Percentiles rank a stretch among this genome's conserved stretches.
Conservation (phyloP, 2,113 vertebrate species). For the Empidonax alnorum region DNA sequence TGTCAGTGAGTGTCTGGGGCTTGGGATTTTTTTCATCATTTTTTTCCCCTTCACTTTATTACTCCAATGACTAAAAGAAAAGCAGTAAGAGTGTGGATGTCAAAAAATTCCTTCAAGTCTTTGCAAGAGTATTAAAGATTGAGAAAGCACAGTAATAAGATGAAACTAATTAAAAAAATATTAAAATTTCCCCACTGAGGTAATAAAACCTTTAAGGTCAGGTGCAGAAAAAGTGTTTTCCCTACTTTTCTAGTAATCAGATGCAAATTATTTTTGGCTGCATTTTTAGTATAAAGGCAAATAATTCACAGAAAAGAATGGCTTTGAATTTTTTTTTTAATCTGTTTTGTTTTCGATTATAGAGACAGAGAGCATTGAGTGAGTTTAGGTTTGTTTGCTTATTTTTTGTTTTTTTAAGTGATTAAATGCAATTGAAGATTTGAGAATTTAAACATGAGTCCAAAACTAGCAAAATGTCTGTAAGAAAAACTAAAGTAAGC, state of each 20-base stretch:
- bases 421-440: background rate
- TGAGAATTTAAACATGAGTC: background rate
- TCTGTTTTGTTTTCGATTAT: background rate
- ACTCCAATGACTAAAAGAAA: background rate
- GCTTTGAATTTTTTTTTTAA: background rate
- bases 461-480: fast-evolving
- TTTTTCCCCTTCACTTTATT: background rate
- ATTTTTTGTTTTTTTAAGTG: background rate
- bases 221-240: background rate
- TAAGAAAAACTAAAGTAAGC: background rate
- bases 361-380: background rate
- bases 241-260: background rate
- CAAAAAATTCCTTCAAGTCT: background rate
- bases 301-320: background rate
- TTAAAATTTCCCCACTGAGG: background rate
- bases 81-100: background rate
- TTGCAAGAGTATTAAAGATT: background rate
- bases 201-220: background rate
- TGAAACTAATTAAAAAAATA: background rate
- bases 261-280: background rate
- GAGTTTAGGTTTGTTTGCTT: background rate
- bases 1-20: background rate
- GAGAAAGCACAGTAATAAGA: background rate
- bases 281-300: background rate
- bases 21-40: background rate